A percentile compares a stretch with the other conserved stretches of the same genome.
phyloP scores from a whole-genome alignment of 2,888 invertebrate species.

The Tetrapedia diversipes region DNA sequence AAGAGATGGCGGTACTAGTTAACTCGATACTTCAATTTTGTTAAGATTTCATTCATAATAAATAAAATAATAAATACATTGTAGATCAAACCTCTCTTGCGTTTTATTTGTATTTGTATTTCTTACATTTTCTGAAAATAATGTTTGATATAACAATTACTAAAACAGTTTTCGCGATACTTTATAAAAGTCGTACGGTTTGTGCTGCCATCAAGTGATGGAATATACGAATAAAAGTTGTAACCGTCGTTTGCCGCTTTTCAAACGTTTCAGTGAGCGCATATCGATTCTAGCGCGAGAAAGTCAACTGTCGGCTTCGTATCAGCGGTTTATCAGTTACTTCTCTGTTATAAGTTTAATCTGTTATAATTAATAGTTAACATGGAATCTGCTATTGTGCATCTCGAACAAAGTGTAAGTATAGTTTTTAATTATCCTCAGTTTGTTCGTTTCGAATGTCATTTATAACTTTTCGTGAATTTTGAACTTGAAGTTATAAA shows the following conservation, averaged over 20 bases:
- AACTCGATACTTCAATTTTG: too few relatives aligned
- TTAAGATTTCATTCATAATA: too few relatives aligned
- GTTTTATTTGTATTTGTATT: too few relatives aligned
- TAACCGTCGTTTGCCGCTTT: conserved; percentile 37
- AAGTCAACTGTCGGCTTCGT: conserved; percentile 33
- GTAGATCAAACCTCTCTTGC: too few relatives aligned
- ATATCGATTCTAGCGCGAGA: conserved; percentile 56
- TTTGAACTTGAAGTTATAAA: conserved; percentile 7
- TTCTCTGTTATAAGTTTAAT: conserved; percentile 28
- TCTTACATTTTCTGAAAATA: too few relatives aligned
- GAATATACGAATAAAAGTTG: neutral
- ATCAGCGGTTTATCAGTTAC: conserved; percentile 16
- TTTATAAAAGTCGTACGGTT: neutral
- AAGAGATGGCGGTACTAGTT: too few relatives aligned
- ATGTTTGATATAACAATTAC: neutral
- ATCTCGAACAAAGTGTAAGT: conserved; percentile 78
- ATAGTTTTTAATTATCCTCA: neutral
- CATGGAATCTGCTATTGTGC: conserved; percentile 78
- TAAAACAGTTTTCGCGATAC: conserved; percentile 13
- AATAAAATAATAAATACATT: too few relatives aligned
- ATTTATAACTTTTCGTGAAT: conserved; percentile 8
- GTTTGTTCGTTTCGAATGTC: neutral
- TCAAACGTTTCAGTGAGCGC: conserved; percentile 42
- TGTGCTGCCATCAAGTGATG: conserved; percentile 34
- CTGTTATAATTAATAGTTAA: conserved; percentile 33